Conservation (phyloP, 2,888 invertebrate genomes). For the Mesorhabditis spiculigera region DNA sequence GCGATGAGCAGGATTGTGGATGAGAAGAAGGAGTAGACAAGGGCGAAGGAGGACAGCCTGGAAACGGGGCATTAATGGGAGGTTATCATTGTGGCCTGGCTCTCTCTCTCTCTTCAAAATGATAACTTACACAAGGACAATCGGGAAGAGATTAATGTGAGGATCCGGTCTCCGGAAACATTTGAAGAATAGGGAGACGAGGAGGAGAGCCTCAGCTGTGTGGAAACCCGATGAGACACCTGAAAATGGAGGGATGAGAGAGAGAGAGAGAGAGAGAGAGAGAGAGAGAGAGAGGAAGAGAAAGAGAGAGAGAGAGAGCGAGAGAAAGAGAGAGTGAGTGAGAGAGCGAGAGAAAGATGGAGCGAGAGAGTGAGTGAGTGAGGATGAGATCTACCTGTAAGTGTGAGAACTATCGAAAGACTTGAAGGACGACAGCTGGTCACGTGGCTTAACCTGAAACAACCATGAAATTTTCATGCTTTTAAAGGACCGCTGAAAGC, state of each 20-base stretch:
- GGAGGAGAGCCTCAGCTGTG: background rate
- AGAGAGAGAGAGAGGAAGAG: background rate
- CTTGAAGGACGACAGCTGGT: background rate
- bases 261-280: background rate
- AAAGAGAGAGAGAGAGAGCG: background rate
- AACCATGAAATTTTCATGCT: background rate
- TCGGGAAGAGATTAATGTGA: background rate
- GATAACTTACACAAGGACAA: background rate
- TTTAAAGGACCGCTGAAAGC: background rate
- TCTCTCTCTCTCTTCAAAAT: background rate
- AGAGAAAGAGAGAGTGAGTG: background rate
- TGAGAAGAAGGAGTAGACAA: background rate
- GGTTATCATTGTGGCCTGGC: no score
- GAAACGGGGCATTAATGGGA: background rate
- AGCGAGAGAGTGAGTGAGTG: background rate
- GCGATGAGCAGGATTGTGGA: background rate
- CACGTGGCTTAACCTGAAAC: constrained; percentile 1
- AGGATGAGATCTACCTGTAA: background rate
- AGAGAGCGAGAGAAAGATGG: background rate
- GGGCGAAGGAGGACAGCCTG: background rate
- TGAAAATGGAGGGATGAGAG: background rate
- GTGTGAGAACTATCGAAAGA: background rate
- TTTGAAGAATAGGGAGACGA: background rate
- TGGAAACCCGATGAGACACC: constrained; percentile 1
- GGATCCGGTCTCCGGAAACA: background rate